Percentiles rank a stretch among this genome's conserved stretches.
Conservation (phyloP, 2,797 vertebrate species). For the Knipowitschia caucasica region DNA sequence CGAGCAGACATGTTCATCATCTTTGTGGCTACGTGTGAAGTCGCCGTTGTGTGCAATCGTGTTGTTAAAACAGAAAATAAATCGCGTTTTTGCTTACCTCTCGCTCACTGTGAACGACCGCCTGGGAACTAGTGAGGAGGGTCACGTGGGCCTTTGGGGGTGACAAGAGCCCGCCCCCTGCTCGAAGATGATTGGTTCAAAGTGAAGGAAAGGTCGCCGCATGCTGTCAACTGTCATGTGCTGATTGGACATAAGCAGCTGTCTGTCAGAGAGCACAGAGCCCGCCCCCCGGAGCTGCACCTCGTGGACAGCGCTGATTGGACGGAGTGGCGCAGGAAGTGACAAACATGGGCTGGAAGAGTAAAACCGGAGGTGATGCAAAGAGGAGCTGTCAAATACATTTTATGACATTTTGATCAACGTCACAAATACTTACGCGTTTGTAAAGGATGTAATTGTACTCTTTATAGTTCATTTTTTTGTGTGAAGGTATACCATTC, state of each 20-base stretch:
- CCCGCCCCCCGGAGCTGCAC: conserved; percentile 62
- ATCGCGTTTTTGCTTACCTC: conserved; percentile 67
- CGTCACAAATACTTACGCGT: no score
- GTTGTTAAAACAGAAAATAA: conserved; percentile 6
- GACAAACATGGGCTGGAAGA: conserved; percentile 53
- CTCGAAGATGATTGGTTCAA: conserved; percentile 48
- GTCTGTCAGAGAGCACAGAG: conserved; percentile 11
- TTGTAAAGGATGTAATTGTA: no score
- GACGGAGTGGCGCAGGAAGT: conserved; percentile 47
- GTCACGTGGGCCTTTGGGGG: conserved; percentile 69
- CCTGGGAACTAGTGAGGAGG: conserved; percentile 67
- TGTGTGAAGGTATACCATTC: no score
- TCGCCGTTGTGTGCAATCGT: rapidly evolving
- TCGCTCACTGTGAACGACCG: conserved; percentile 55
- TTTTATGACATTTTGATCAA: background rate
- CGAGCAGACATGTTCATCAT: background rate
- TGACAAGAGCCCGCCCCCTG: conserved; percentile 26
- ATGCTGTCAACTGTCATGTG: conserved; percentile 32
- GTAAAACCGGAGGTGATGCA: background rate
- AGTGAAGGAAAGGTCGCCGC: background rate
- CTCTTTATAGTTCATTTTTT: no score
- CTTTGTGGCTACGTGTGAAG: no score
- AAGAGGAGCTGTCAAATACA: background rate
- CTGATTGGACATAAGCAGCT: conserved; percentile 47
- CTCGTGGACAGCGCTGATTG: conserved; percentile 80